Evolutionary conservation across 2,797 vertebrate genomes (phyloP), one percentile per base, ranked within the genome.

Genomic region (Diceros bicornis): DNA sequence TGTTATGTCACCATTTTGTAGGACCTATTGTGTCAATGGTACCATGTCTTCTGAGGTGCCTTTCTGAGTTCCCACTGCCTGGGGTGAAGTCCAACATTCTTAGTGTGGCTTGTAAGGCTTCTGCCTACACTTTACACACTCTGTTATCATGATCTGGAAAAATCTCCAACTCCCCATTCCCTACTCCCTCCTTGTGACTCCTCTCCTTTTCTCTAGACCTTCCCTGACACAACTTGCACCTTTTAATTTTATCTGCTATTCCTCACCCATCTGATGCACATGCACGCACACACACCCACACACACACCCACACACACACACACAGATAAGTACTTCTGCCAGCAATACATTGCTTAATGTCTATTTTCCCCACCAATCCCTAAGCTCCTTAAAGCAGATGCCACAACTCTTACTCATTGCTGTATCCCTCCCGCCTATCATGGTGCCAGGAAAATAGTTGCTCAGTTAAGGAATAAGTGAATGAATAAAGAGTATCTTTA

Each of bases 391-490:
- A 52, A 61, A 68, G 77, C 27, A 91, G 12, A n/a, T 52, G 44
- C 10, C 32, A 41, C 18, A 44, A 57, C 47, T 62, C 29, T 79
- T 23, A 64, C 41, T 82, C 41, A 44, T 4, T 92, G 50, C 47
- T 79, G 21, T 13, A 18, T n/a, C 11, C 59, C 62, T 91, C 50
- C 41, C 9, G 27, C 25, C 57, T 82, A 66, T 75, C 47, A 7
- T 8, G 66, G 20, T 72, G 23, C 34, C 72, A 86, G 44, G 69
- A 86, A 97, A 95, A 83, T 7, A 86, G 47, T 66, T 44, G 62
- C 44, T 79, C 71, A 72, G 7, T 69, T 66, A 64, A 91, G 52
- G 18, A 74, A 14, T 18, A 59, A 68, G 23, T 50, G 9, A 84
- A 52, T 55, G n/a, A 83, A 50, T 37, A 71, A 12, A 74, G 64